Percentiles rank a stretch among this genome's conserved stretches.
Evolutionary conservation across 2,113 vertebrate species (phyloP).

Genomic region (Gymnocephalus cernua): DNA sequence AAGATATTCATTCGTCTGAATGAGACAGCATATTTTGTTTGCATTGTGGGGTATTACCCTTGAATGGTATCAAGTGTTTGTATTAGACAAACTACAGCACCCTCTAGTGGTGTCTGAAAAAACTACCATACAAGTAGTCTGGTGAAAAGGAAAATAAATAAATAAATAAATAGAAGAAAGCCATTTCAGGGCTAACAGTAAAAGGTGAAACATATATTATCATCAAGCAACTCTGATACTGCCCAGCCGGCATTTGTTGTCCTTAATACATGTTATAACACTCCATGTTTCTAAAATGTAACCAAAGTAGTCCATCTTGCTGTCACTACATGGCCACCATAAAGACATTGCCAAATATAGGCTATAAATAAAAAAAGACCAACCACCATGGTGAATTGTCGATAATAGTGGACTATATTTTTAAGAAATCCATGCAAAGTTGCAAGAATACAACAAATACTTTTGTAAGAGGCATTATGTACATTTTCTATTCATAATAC

Average conservation of each 20-base stretch:
- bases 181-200: not conserved
- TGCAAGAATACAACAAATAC: not conserved
- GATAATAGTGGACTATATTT: not conserved
- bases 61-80: not conserved
- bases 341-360: not conserved
- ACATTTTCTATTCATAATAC: not conserved
- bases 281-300: not conserved
- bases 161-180: not conserved
- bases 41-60: not conserved
- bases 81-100: conserved; percentile 24
- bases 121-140: not conserved
- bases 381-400: conserved; percentile 2
- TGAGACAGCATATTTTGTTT: not conserved
- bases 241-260: not conserved
- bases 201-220: not conserved
- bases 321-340: not conserved
- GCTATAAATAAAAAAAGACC: not conserved
- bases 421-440: conserved; percentile 18
- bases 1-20: not conserved
- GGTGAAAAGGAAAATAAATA: not conserved
- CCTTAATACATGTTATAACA: no score
- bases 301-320: not conserved
- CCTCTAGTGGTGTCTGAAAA: conserved; percentile 52
- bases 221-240: not conserved
- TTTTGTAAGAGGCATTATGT: conserved; percentile 3